Base-by-base conservation (phyloP, 2,888 invertebrate genomes). In the Amphimallon solstitiale region DNA sequence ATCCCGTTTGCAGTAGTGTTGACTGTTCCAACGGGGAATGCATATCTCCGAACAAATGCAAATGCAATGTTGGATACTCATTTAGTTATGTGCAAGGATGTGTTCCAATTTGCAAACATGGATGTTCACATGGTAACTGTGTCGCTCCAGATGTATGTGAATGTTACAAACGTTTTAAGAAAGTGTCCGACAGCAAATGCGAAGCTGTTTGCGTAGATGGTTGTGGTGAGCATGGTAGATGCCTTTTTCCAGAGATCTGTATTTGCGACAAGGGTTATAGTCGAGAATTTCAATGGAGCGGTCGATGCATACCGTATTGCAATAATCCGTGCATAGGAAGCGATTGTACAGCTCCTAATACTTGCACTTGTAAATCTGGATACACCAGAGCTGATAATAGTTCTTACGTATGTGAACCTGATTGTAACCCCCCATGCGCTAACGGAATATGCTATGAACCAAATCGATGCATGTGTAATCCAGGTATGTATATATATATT, bases 111-210 rank as follows among this genome's bases (percentile, higher is more conserved):
- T 79, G 79, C 52, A 49, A 48, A 5, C 66, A 68, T 52, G 38
- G 68, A 9, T 79, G 79, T 59, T n/a, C 71, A 1, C 75, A 82
- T 63, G 82, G 82, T 3, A 65, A 67, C 12, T 84, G 83, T 63
- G 73, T 73, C 0, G 75, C 74, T 1, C 81, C 81, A 0, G 77
- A 80, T 19, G 71, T 61, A 1, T 83, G 84, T 63, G 70, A 73
- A 7, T 89, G 89, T 70, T 84, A 85, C 63, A 67, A 80, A 9
- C 89, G 89, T 38, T 88, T 85, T 65, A 70, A 81, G 0, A 65
- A 75, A 29, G 86, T 87, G 69, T 80, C 69, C n/a, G 73, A 74
- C 1, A 82, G 63, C 45, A 63, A 65, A 34, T 70, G 70, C 46
- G 67, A 60, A n/a, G 17, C 65, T 7, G 19, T 65, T 4, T 70